Conservation (phyloP, 2,113 vertebrate species). For the Equus przewalskii region DNA sequence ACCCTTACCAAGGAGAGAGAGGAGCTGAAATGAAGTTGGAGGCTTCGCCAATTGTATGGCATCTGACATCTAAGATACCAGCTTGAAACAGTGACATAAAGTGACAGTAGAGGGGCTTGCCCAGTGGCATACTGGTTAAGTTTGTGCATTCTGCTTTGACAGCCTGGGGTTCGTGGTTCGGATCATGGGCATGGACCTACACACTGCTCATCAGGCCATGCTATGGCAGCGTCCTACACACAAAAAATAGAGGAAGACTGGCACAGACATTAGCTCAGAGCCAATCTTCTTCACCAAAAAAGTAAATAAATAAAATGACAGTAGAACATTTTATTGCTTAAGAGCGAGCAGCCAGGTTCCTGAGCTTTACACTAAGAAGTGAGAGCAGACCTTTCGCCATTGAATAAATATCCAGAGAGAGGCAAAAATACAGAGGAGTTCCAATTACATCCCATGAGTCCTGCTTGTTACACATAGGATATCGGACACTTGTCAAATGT, state of each 20-base stretch:
- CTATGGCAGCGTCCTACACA: too few species aligned
- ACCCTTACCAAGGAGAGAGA: background rate
- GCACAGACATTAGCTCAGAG: too few species aligned
- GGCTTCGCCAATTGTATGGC: background rate
- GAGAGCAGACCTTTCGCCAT: background rate
- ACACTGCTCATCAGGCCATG: too few species aligned
- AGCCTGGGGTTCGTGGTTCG: too few species aligned
- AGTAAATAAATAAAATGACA: background rate
- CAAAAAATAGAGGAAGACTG: too few species aligned
- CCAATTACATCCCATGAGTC: background rate
- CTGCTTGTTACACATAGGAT: background rate
- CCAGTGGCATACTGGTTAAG: background rate
- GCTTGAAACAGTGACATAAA: background rate
- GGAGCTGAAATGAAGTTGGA: background rate
- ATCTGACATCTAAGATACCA: background rate
- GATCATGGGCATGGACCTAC: too few species aligned
- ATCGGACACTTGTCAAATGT: background rate
- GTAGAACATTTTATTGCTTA: background rate
- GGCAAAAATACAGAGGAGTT: constrained; percentile 23
- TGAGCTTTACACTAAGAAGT: background rate
- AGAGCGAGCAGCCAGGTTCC: background rate
- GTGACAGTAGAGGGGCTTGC: background rate
- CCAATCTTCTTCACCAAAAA: too few species aligned
- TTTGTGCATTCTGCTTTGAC: too few species aligned
- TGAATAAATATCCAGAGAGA: background rate